Evolutionary conservation across 1,140 invertebrate genomes (phyloP), one percentile per base, ranked within the genome.

Genomic region (Drosophila mayri): DNA sequence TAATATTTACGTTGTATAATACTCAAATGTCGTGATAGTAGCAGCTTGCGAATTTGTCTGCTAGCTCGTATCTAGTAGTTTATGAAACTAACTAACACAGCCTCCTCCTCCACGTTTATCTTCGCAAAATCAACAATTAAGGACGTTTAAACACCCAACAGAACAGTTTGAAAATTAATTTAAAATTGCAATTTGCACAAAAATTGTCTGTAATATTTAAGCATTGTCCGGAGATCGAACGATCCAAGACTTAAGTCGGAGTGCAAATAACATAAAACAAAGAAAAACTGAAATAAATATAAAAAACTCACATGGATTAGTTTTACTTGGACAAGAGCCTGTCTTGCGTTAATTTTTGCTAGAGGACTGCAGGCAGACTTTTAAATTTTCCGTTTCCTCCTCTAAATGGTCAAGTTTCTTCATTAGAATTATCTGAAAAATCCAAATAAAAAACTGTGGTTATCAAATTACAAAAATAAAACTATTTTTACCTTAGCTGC

Each of bases 401-500:
- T 95, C 93, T 50, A 97, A 92, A 91, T 95, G 95, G 90, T 97
- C 97, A 20, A 97, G 95, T 93, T 96, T 96, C 91, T 97, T 95
- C 82, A 97, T 93, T 38, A 97, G 90, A 77, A 97, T 93, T 88
- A 97, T 94, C 97, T 97, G 91, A 18, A 47, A 25, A 16, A 5
- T 1, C 0, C 16, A 16, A 2, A 25, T 9, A 47, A 1, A 8
- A 7, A 12, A 14, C 3, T 47, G 4, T 10, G 18, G n/a, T 37
- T 25, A 35, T 1, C 11, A 32, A 5, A 18, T 18, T 16, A 40
- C 3, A 5, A 43, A 35, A 18, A 66, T 47, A 9, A 41, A 10
- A 47, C 22, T 41, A 41, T 37, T 0, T 11, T 14, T 8, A 70
- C 90, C 95, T 98, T 96, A 1, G 98, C 97, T 52, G 97, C 95